Evolutionary conservation across 2,888 invertebrate genomes (phyloP), one percentile per base, ranked within the genome.

Genomic region (Polietes domitor): DNA sequence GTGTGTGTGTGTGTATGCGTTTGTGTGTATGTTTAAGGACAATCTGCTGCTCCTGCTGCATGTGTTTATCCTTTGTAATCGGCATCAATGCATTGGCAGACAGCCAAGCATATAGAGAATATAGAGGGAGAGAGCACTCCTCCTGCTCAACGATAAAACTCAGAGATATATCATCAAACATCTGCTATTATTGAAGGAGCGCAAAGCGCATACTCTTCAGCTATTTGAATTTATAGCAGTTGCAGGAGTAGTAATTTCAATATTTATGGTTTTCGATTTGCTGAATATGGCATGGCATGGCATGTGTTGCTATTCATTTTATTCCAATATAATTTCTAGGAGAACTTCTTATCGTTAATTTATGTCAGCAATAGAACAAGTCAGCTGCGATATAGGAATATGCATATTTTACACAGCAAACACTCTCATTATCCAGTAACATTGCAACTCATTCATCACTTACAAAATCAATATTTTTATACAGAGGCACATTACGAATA

Each of bases 131-230:
- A 12, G 41, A n/a, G n/a, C 26, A 58, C 26, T 58, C 24, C 26
- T 24, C 21, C 26, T 58, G 1, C 55, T 55, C 58, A 15, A 12
- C 12, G 58, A n/a, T n/a, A n/a, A 47, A 47, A 47, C 47, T 47
- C 58, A 24, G 26, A 15, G 26, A 58, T 58, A 58, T 58, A 26
- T 58, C 50, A 50, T 50, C 58, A 24, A 58, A 58, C 58, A 58
- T 58, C 58, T 58, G 58, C 58, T 58, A 26, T 26, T 53, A 21
- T 58, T 1, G 58, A 58, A 12, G 26, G 7, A 58, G 58, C 26
- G 2, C 58, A 58, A 26, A 15, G 58, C 58, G 58, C 58, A 26
- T 58, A 58, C 24, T 58, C 58, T 5, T 58, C 15, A 26, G 15
- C 26, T 58, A 58, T 58, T 26, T 58, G 58, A 58, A 58, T 24